Evolutionary conservation across 2,888 invertebrate genomes (phyloP), one percentile per base, ranked within the genome.

Genomic region (Punctoribates punctum): DNA sequence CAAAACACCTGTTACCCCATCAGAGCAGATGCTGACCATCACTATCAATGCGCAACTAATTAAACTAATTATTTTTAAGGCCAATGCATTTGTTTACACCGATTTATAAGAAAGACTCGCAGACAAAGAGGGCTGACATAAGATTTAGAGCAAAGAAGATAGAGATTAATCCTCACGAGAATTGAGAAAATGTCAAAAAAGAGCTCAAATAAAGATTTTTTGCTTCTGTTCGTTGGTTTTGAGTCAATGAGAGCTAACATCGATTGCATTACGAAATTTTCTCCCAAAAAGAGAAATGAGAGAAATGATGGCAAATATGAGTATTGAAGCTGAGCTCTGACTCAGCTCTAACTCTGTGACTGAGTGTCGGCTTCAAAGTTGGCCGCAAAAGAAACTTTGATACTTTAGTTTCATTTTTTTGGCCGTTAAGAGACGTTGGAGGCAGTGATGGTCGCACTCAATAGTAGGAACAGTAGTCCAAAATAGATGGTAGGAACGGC

Each of bases 1-100:
- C 46, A 38, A 23, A 70, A 70, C 70, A 70, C 70, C 70, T 70
- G 70, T 70, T 70, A 70, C 70, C 70, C 70, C 70, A 70, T 70
- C 67, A 46, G 25, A 70, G 46, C 70, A 70, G 70, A 70, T 70
- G 70, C 70, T 70, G 38, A 15, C 70, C 70, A 70, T 70, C 70
- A 70, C 46, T 70, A 70, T 70, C 46, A 70, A n/a, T 70, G 70
- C 70, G n/a, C 70, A 23, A 70, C 70, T 70, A 70, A 70, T 70
- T 70, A 70, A 70, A 70, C 70, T 70, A 70, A 70, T 70, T 70
- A 70, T 70, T 70, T 70, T 70, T 70, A 70, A 70, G 42, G 42
- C 23, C 70, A 46, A 70, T 23, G 42, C 42, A 70, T 42, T 70
- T 25, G 70, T 70, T 67, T 70, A n/a, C 65, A n/a, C 70, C 70